Conservation (phyloP, 2,113 vertebrate genomes). For the Equus quagga region DNA sequence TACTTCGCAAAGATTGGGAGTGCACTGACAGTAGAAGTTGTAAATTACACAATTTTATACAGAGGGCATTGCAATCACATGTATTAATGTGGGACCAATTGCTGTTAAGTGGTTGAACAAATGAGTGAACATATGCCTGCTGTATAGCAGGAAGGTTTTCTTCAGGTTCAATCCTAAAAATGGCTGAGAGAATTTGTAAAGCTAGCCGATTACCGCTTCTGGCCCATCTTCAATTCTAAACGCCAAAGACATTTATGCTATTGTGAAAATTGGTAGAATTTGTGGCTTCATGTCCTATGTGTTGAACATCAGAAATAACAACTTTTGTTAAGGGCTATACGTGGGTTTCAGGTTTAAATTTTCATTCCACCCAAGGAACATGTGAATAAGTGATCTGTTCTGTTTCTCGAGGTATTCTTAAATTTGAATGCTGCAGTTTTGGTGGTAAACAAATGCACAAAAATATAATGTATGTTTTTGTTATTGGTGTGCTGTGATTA, state of each 20-base stretch:
- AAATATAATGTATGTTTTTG: not conserved
- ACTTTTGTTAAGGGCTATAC: not conserved
- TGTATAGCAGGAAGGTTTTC: not conserved
- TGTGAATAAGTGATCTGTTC: not conserved
- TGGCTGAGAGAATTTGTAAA: not conserved
- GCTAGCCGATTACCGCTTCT: not conserved
- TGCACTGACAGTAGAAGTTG: not conserved
- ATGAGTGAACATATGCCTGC: not conserved
- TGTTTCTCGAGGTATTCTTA: not conserved
- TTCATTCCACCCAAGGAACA: not conserved
- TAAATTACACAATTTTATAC: not conserved
- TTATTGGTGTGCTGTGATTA: not conserved
- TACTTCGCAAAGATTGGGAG: not conserved
- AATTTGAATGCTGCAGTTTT: not conserved
- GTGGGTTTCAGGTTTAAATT: not conserved
- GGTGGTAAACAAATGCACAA: not conserved
- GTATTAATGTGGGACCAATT: not conserved
- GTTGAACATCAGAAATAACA: slow-evolving; percentile 28
- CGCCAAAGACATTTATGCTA: not conserved
- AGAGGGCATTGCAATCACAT: not conserved
- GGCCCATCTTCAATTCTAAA: slow-evolving; percentile 7
- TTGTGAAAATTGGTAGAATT: slow-evolving; percentile 26
- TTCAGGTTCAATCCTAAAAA: slow-evolving; percentile 12
- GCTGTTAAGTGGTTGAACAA: slow-evolving; percentile 20
- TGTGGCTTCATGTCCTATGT: not conserved